phyloP scores from a whole-genome alignment of 2,888 invertebrate species.

The Leptinotarsa tumamoca region DNA sequence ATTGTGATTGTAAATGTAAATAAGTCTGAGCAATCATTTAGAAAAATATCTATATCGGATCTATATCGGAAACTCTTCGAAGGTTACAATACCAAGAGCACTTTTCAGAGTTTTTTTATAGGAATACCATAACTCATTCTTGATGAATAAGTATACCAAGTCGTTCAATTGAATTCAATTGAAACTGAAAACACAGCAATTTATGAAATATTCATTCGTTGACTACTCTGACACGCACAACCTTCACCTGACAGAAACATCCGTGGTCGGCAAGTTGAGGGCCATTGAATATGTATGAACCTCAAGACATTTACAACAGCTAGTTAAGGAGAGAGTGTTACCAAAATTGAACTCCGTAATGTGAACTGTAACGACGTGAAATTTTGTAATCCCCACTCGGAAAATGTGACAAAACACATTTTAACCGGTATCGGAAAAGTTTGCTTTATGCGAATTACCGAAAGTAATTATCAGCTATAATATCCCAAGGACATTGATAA shows the following conservation, averaged over 20 bases:
- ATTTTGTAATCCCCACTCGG: too few relatives aligned
- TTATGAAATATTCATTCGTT: constrained; percentile 22
- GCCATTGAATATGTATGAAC: constrained; percentile 26
- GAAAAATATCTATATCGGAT: too few relatives aligned
- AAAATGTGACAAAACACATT: not conserved
- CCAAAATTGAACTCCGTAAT: not conserved
- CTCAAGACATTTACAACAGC: constrained; percentile 19
- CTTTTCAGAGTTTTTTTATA: not conserved
- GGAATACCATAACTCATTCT: not conserved
- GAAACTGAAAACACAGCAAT: constrained; percentile 6
- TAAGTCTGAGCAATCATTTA: too few relatives aligned
- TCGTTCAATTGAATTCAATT: constrained; percentile 17
- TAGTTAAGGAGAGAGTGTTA: not conserved
- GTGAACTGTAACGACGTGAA: too few relatives aligned
- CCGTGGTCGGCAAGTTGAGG: constrained; percentile 16
- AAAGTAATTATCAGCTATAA: too few relatives aligned
- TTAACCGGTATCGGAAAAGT: not conserved
- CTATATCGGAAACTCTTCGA: not conserved
- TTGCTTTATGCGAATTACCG: too few relatives aligned
- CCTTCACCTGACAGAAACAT: constrained; percentile 25
- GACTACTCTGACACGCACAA: constrained; percentile 27
- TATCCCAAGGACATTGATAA: too few relatives aligned
- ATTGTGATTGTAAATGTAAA: too few relatives aligned
- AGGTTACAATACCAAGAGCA: not conserved
- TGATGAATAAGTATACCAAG: constrained; percentile 4